phyloP scores from a whole-genome alignment of 2,888 invertebrate genomes.

The Mesorhabditis belari region DNA sequence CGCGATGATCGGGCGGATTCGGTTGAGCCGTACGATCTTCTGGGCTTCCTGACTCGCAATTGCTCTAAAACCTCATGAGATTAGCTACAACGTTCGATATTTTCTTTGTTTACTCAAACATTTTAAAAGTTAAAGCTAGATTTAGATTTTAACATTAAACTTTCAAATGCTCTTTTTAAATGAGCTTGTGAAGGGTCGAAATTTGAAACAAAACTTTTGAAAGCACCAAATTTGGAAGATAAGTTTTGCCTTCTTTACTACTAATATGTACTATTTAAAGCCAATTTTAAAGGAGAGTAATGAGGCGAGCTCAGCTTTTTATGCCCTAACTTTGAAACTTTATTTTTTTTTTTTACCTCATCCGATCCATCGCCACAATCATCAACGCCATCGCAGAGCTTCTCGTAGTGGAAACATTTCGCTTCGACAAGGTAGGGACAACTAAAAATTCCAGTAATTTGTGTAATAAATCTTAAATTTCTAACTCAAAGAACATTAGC shows the following conservation, averaged over 20 bases:
- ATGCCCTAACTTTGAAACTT: not conserved
- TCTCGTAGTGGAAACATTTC: constrained; percentile 72
- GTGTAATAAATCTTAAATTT: not conserved
- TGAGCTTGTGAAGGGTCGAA: no score
- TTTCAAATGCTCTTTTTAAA: no score
- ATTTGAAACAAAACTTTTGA: no score
- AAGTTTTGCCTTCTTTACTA: no score
- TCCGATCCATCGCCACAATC: constrained; percentile 72
- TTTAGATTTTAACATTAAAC: no score
- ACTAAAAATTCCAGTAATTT: constrained; percentile 9
- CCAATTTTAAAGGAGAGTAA: no score
- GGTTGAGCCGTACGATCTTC: constrained; percentile 8
- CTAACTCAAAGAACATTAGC: not conserved
- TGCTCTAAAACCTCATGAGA: constrained; percentile 12
- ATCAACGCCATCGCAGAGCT: constrained; percentile 68
- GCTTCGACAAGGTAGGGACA: constrained; percentile 29
- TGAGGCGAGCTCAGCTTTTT: no score
- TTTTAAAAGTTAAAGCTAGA: no score
- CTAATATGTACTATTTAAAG: no score
- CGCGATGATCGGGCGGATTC: not conserved
- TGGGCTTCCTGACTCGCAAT: constrained; percentile 31
- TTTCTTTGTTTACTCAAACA: no score
- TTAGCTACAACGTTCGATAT: no score
- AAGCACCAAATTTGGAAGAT: no score
- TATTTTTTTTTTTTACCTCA: constrained; percentile 62